These are phyloP conservation scores for Pangasianodon hypophthalmus DNA, from an alignment of 2,113 vertebrate species.

Conservation along the genomic window DNA sequence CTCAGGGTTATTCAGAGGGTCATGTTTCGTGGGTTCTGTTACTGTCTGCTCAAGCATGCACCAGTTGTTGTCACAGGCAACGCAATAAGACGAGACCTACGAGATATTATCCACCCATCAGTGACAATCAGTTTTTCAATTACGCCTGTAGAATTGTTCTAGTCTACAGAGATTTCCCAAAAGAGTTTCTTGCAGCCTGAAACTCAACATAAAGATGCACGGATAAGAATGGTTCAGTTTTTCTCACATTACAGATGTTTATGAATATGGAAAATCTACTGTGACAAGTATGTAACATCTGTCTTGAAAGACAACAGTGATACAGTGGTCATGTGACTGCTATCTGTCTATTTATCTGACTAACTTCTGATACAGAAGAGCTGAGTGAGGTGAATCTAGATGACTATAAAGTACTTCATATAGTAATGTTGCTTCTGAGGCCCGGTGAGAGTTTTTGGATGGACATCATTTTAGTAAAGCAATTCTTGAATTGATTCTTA, in stretches of 20 bases:
- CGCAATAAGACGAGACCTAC: constrained; percentile 31
- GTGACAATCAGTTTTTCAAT: constrained; percentile 32
- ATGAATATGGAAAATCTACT: constrained; percentile 33
- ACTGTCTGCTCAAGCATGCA: constrained; percentile 48
- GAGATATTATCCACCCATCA: constrained; percentile 28
- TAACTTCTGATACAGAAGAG: neutral
- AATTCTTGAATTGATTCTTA: neutral
- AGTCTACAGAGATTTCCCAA: constrained; percentile 22
- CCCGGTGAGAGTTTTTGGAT: neutral
- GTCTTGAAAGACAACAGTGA: neutral
- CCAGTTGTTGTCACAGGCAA: constrained; percentile 5
- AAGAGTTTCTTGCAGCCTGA: constrained; percentile 7
- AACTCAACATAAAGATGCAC: constrained; percentile 12
- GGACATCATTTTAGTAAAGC: too few relatives aligned
- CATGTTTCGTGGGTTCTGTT: constrained; percentile 54
- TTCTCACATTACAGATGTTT: constrained; percentile 31
- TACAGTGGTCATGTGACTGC: neutral
- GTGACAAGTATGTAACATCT: neutral
- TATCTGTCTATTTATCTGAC: neutral
- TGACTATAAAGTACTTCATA: neutral
- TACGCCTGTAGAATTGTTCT: constrained; percentile 7
- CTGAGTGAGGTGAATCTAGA: neutral
- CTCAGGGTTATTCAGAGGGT: constrained; percentile 49
- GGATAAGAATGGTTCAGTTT: neutral
- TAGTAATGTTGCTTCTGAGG: neutral